Conservation (phyloP, 2,113 vertebrate species). For the Lepisosteus oculatus region DNA sequence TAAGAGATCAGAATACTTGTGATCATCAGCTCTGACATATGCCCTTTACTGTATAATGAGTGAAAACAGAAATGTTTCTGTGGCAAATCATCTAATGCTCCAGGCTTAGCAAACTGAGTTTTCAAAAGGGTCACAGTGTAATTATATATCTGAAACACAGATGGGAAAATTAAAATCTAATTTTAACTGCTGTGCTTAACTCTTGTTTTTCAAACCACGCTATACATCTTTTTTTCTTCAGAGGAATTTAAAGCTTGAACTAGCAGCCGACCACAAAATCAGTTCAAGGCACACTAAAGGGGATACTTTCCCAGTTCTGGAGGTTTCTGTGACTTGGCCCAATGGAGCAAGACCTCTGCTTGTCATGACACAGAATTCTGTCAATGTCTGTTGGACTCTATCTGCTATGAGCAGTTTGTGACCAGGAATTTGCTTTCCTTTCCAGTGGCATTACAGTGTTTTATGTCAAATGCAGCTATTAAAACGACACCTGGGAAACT, state of each 20-base stretch:
- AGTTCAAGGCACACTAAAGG: no score
- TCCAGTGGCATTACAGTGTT: conserved; percentile 7
- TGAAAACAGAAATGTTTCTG: conserved; percentile 22
- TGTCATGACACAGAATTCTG: conserved; percentile 61
- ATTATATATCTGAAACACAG: conserved; percentile 16
- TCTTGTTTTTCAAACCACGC: no score
- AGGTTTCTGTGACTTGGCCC: conserved; percentile 48
- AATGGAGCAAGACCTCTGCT: conserved; percentile 55
- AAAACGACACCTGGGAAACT: conserved; percentile 23
- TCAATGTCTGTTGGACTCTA: conserved; percentile 58
- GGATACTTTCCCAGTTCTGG: neutral
- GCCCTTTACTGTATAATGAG: conserved; percentile 41
- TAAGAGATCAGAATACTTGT: conserved; percentile 25
- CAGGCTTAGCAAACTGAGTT: conserved; percentile 1
- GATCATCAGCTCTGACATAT: conserved; percentile 38
- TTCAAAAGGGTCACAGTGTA: conserved; percentile 9
- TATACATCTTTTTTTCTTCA: no score
- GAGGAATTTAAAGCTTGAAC: no score
- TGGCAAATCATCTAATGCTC: conserved; percentile 6
- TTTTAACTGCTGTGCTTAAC: no score
- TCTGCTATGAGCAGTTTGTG: conserved; percentile 63
- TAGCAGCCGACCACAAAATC: no score
- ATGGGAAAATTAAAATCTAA: conserved; percentile 9
- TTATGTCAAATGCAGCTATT: conserved; percentile 32
- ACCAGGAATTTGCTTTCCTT: conserved; percentile 31